Percentiles rank a stretch among this genome's conserved stretches.
Conservation (phyloP, 2,888 invertebrate species). For the Calliphora vomitoria region DNA sequence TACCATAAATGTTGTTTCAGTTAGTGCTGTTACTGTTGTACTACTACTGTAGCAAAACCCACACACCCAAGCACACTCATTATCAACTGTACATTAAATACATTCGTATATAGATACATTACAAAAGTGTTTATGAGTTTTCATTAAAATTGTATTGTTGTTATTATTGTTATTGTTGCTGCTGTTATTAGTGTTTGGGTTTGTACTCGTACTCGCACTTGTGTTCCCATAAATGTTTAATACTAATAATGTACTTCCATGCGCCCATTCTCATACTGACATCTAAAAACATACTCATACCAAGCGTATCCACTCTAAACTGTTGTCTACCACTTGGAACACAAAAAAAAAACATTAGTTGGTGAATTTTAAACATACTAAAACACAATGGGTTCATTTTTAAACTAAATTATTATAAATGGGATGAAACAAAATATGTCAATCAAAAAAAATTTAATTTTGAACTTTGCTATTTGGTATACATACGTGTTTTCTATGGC, state of each 20-base stretch:
- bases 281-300: not conserved
- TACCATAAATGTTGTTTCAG: constrained; percentile 10
- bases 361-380: not conserved
- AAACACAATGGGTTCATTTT: not conserved
- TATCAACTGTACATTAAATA: not conserved
- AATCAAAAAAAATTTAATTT: too few species aligned
- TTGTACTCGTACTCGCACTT: constrained; percentile 6
- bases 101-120: not conserved
- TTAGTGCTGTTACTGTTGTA: not conserved
- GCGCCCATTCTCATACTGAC: not conserved
- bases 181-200: constrained; percentile 29
- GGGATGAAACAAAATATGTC: too few species aligned
- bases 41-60: not conserved
- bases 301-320: not conserved
- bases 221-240: constrained; percentile 50
- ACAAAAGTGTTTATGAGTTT: constrained; percentile 70
- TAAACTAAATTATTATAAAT: too few species aligned
- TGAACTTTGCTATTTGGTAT: too few species aligned
- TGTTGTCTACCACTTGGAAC: constrained; percentile 33
- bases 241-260: constrained; percentile 44
- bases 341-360: constrained; percentile 8
- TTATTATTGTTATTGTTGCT: constrained; percentile 43
- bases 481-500: too few species aligned
- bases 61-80: not conserved
- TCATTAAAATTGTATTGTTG: constrained; percentile 68